phyloP scores from a whole-genome alignment of 2,113 vertebrate genomes.

The Columba livia region DNA sequence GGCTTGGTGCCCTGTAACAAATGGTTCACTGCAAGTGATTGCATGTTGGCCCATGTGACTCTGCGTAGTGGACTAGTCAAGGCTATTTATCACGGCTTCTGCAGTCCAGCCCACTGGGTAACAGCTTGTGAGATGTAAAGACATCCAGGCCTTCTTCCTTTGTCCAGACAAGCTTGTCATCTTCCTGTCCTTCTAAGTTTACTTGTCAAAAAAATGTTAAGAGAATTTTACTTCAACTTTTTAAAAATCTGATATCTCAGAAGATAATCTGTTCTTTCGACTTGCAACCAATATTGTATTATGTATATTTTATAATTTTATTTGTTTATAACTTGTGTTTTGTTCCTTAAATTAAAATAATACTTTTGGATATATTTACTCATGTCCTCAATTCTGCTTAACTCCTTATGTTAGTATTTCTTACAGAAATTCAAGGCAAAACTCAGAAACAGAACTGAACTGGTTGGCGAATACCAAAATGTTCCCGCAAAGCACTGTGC shows the following conservation, averaged over 20 bases:
- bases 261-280: not conserved
- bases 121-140: not conserved
- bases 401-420: not conserved
- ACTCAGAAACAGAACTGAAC: not conserved
- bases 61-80: accelerated
- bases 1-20: not conserved
- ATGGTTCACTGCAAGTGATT: not conserved
- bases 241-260: not conserved
- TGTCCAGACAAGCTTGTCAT: not conserved
- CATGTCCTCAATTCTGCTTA: not conserved
- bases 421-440: not conserved
- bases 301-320: not conserved
- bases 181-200: not conserved
- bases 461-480: not conserved
- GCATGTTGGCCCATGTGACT: not conserved
- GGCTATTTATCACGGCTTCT: not conserved
- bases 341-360: conserved; percentile 36
- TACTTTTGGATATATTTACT: not conserved
- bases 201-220: not conserved
- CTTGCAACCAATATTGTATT: not conserved
- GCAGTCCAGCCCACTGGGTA: not conserved
- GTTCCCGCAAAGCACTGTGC: not conserved
- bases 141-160: not conserved
- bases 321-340: not conserved
- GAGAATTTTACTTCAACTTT: not conserved